Percentiles rank a stretch among this genome's conserved stretches.
Conservation (phyloP, 2,888 invertebrate species). For the Acanthosepion esculentum region DNA sequence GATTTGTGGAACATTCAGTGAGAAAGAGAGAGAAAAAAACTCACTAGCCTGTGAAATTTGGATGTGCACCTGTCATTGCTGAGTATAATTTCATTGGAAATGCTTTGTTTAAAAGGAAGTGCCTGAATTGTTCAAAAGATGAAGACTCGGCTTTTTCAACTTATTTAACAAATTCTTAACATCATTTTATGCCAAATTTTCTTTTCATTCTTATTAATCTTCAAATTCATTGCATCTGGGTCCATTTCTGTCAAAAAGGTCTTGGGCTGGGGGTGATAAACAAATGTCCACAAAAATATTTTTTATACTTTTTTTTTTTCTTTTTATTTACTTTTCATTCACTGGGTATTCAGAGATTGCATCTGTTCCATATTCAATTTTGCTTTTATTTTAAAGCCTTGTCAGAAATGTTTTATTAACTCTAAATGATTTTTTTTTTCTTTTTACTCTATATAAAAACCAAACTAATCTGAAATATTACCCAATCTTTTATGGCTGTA, state of each 20-base stretch:
- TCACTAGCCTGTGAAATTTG: too few species aligned
- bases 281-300: neutral
- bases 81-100: neutral
- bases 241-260: neutral
- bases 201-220: neutral
- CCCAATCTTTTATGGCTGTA: neutral
- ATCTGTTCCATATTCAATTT: neutral
- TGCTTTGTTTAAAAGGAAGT: constrained; percentile 7
- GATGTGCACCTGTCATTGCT: neutral
- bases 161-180: neutral
- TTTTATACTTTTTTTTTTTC: neutral
- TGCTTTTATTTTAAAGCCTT: neutral
- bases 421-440: neutral
- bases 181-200: neutral
- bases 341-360: constrained; percentile 4
- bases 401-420: neutral
- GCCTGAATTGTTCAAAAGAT: neutral
- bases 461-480: neutral
- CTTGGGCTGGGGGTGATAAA: neutral
- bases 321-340: neutral
- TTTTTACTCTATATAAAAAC: neutral
- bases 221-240: neutral
- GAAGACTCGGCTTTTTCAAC: neutral
- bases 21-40: too few species aligned
- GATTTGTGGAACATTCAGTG: neutral